Conservation (phyloP, 1,140 invertebrate species). For the Hypothenemus hampei region DNA sequence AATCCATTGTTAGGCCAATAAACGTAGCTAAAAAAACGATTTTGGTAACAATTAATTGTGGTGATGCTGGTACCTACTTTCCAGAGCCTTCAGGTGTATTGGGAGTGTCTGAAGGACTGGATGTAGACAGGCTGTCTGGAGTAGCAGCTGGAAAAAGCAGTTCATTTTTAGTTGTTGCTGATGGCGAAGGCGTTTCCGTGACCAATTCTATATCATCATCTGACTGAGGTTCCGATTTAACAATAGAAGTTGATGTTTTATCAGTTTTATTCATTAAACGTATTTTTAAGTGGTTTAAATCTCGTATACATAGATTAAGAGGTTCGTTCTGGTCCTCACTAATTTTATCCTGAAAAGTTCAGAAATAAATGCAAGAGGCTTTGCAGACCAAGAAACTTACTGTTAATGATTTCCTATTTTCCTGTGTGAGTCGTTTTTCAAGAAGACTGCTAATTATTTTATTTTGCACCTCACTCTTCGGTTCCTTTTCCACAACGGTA, state of each 20-base stretch:
- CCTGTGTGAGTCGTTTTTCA: slow-evolving; percentile 63
- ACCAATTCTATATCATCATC: slow-evolving; percentile 55
- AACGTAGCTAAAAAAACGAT: slow-evolving; percentile 41
- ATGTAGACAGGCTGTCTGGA: slow-evolving; percentile 20
- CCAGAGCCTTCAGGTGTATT: slow-evolving; percentile 29
- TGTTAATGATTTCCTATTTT: slow-evolving; percentile 46
- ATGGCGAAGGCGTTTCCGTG: slow-evolving; percentile 48
- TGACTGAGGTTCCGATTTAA: slow-evolving; percentile 53
- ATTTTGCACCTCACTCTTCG: slow-evolving; percentile 61
- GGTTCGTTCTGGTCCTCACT: slow-evolving; percentile 61
- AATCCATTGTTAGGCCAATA: slow-evolving; percentile 67
- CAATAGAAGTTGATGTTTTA: slow-evolving; percentile 53
- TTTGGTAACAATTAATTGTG: neutral
- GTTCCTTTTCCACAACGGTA: slow-evolving; percentile 29
- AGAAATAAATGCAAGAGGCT: neutral
- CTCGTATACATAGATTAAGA: slow-evolving; percentile 76
- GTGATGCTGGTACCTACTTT: slow-evolving; percentile 28
- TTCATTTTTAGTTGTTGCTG: slow-evolving; percentile 31
- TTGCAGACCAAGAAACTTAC: slow-evolving; percentile 3
- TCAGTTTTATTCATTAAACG: slow-evolving; percentile 56
- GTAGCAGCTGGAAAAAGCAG: slow-evolving; percentile 27
- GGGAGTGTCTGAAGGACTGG: slow-evolving; percentile 23
- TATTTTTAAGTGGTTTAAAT: slow-evolving; percentile 62
- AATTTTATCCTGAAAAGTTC: neutral
- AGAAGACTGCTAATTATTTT: slow-evolving; percentile 63